Evolutionary conservation across 2,888 invertebrate species (phyloP).

Genomic region (Amiota mariae): DNA sequence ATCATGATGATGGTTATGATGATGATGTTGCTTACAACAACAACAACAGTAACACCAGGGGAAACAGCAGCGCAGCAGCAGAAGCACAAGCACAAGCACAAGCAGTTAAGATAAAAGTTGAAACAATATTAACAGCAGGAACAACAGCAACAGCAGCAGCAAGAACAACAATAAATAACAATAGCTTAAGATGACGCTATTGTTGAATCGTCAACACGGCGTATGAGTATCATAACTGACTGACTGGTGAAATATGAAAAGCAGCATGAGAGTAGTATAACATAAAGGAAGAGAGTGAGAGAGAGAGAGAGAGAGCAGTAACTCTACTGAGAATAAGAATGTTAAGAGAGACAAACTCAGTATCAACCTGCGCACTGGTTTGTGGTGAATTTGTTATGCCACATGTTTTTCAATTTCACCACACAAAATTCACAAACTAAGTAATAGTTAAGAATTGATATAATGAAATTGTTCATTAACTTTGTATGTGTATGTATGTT

Average conservation of each 20-base stretch:
- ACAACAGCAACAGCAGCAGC: slow-evolving; percentile 25
- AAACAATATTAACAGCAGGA: slow-evolving; percentile 13
- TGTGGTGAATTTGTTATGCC: slow-evolving; percentile 11
- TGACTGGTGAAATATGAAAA: no score
- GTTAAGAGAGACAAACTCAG: neutral
- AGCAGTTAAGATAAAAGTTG: neutral
- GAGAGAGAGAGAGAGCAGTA: no score
- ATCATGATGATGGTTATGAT: neutral
- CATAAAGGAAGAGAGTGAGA: neutral
- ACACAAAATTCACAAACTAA: neutral
- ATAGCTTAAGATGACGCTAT: slow-evolving; percentile 65
- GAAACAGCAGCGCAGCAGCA: neutral
- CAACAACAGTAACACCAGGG: no score
- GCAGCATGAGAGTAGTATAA: neutral
- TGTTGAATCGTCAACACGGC: slow-evolving; percentile 46
- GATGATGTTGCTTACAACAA: no score
- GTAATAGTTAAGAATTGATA: no score
- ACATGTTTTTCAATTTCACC: neutral
- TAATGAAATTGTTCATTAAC: no score
- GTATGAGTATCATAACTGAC: neutral
- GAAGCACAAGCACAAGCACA: neutral
- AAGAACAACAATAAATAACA: slow-evolving; percentile 47
- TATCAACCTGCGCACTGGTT: neutral
- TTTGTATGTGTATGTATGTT: neutral
- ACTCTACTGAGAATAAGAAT: neutral